Conservation (phyloP, 2,113 vertebrate genomes). For the Calyptomena viridis region DNA sequence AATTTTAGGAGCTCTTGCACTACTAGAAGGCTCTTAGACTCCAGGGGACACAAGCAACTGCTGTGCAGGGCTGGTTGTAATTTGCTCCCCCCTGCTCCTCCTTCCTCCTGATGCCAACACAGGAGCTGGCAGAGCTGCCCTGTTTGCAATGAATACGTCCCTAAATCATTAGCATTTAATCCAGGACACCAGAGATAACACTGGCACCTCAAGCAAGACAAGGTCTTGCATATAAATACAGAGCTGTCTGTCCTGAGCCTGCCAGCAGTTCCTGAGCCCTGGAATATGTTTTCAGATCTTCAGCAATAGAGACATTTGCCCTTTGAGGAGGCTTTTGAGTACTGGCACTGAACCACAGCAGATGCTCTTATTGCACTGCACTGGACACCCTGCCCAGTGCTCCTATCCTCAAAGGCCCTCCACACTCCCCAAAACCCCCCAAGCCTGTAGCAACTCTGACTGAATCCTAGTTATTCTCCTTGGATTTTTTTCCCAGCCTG, state of each 20-base stretch:
- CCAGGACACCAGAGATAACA: background rate
- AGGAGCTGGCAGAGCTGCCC: background rate
- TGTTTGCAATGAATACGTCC: fast-evolving
- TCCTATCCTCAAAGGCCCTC: background rate
- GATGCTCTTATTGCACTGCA: background rate
- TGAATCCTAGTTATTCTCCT: background rate
- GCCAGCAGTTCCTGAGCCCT: background rate
- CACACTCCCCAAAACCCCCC: fast-evolving
- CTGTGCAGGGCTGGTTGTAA: background rate
- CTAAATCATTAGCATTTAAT: background rate
- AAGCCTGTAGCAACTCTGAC: background rate
- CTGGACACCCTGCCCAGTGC: background rate
- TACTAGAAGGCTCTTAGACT: background rate
- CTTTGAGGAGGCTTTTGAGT: background rate
- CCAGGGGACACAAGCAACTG: fast-evolving
- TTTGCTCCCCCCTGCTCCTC: background rate
- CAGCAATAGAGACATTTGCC: background rate
- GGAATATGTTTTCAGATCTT: background rate
- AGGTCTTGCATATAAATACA: background rate
- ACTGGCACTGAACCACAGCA: background rate
- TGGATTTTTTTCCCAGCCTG: background rate
- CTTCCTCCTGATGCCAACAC: background rate
- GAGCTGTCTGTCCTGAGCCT: background rate
- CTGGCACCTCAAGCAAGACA: background rate
- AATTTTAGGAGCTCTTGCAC: background rate